Evolutionary conservation across 2,113 vertebrate genomes (phyloP), one percentile per base, ranked within the genome.

Genomic region (Caracal caracal): DNA sequence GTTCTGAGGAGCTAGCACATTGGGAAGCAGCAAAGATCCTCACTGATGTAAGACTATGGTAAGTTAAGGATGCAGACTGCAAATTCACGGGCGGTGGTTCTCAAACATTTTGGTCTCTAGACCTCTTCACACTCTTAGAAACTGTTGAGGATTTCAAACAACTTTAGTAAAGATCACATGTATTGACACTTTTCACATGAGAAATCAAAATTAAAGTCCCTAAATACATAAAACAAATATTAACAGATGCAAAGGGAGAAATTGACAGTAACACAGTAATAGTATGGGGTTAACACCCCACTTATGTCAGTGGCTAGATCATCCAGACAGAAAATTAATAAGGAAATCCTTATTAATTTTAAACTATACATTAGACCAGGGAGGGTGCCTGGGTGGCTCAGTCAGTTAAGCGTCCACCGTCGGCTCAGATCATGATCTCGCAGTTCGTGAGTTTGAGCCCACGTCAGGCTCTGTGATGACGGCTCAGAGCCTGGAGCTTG

Each of bases 11-110:
- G 71, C 59, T 12, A 10, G 71, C n/a, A 6, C 10, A 20, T 6
- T 17, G 30, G 53, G n/a, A 49, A 71, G 61, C 1, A 1, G 30
- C 20, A 47, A 35, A 28, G n/a, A 17, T 6, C 65, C 40, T 93
- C 40, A 35, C 2, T 26, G 33, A n/a, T 0, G 13, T 1, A 33
- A 20, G 19, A 61, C 15, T 35, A 20, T 0, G 17, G n/a, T 37
- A 63, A 70, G 9, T 63, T 43, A 82, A 49, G 70, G 28, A 9
- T 1, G 3, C 15, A 0, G 6, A 12, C 43, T n/a, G 33, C 6
- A 16, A 6, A 4, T 35, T 26, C 66, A 0, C 75, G 8, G 59
- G 75, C 10, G 17, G 59, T 10, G 8, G 26, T 37, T 47, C 47
- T 37, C 79, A 70, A 51, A 40, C 35, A 59, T 15, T 30, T 0